Evolutionary conservation across 2,797 vertebrate genomes (phyloP).

Genomic region (Urophycis tenuis): DNA sequence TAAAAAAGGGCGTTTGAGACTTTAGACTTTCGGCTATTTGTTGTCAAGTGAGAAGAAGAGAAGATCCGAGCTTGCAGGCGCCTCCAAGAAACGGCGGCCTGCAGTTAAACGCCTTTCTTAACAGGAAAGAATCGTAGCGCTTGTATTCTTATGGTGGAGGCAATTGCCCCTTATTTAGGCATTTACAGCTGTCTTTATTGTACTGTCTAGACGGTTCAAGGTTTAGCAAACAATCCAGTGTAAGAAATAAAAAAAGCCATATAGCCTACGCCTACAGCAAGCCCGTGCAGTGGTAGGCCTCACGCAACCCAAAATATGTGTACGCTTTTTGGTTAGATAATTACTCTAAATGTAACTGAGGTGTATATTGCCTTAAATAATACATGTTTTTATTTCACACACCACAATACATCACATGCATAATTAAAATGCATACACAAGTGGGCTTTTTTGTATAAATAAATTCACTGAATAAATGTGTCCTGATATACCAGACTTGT

Average conservation of each 20-base stretch:
- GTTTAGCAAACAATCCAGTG: conserved; percentile 95
- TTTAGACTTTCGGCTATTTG: not conserved
- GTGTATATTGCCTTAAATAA: conserved; percentile 30
- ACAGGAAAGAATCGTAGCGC: conserved; percentile 56
- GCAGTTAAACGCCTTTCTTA: conserved; percentile 35
- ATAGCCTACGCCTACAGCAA: conserved; percentile 25
- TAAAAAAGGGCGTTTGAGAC: not conserved
- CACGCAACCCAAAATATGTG: not conserved
- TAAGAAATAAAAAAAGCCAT: conserved; percentile 62
- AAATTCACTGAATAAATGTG: conserved; percentile 37
- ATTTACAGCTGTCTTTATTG: conserved; percentile 96
- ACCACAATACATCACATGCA: conserved; percentile 70
- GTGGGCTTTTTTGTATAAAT: conserved; percentile 51
- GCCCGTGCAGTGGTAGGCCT: conserved; percentile 20
- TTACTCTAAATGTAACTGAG: conserved; percentile 27
- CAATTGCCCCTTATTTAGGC: conserved; percentile 98
- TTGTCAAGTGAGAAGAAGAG: not conserved
- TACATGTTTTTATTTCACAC: conserved; percentile 65
- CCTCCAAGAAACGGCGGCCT: not conserved
- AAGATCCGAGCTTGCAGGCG: not conserved
- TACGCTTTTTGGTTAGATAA: not conserved
- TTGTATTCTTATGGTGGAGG: conserved; percentile 77
- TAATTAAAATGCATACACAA: conserved; percentile 63
- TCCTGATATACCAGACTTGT: conserved; percentile 18
- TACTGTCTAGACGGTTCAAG: conserved; percentile 99